Percentiles rank a stretch among this genome's conserved stretches.
These are phyloP conservation scores for Crotophaga sulcirostris DNA, from an alignment of 2,113 vertebrate species.

Conservation along the genomic window DNA sequence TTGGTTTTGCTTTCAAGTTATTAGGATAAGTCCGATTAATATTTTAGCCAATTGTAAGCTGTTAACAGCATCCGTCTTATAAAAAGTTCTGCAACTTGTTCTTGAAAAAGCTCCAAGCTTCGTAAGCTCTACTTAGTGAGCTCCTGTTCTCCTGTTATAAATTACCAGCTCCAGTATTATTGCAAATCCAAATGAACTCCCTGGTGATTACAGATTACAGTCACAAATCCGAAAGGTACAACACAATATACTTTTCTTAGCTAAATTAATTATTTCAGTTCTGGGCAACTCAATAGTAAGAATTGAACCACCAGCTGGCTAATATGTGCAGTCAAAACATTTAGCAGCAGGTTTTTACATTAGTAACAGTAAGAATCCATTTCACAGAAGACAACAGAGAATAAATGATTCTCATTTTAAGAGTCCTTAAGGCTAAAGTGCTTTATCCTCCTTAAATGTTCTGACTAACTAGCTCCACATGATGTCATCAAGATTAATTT, in stretches of 20 bases:
- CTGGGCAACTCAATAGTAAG: slow-evolving; percentile 73
- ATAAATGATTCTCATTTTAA: slow-evolving; percentile 76
- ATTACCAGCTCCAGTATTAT: slow-evolving; percentile 70
- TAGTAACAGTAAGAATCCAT: slow-evolving; percentile 82
- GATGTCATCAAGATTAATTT: slow-evolving; percentile 78
- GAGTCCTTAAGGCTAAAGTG: slow-evolving; percentile 77
- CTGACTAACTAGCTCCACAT: slow-evolving; percentile 73
- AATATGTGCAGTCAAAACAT: slow-evolving; percentile 78
- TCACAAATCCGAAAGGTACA: slow-evolving; percentile 72
- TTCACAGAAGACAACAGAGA: slow-evolving; percentile 72
- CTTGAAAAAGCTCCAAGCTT: slow-evolving; percentile 36
- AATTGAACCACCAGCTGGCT: slow-evolving; percentile 80
- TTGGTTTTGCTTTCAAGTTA: slow-evolving; percentile 7
- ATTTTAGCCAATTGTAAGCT: slow-evolving; percentile 41
- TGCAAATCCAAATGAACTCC: slow-evolving; percentile 76
- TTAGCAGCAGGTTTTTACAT: slow-evolving; percentile 82
- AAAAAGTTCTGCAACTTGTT: slow-evolving; percentile 51
- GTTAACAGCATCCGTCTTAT: background rate
- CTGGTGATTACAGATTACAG: slow-evolving; percentile 72
- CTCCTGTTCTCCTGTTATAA: slow-evolving; percentile 50
- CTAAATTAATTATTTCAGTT: slow-evolving; percentile 81
- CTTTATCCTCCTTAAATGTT: slow-evolving; percentile 76
- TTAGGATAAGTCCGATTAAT: background rate
- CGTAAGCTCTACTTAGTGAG: slow-evolving; percentile 31
- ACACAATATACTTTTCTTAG: slow-evolving; percentile 66